Conservation (phyloP, 2,113 vertebrate species). For the Motacilla tschutschensis region DNA sequence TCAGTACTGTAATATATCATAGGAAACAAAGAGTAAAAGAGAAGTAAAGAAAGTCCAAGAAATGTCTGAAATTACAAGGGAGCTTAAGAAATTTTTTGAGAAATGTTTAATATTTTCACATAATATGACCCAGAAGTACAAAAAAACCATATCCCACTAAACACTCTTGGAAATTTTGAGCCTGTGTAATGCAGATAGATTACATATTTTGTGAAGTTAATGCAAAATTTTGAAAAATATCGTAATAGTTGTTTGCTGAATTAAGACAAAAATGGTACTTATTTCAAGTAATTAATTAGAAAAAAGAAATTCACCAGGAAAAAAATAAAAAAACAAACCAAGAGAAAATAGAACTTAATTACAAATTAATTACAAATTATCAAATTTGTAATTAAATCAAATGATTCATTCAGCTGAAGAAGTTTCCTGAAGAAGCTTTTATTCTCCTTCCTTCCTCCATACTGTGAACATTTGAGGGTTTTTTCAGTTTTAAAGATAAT, state of each 20-base stretch:
- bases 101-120: not conserved
- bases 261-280: not conserved
- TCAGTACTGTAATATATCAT: not conserved
- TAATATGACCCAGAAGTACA: not conserved
- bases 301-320: not conserved
- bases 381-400: not conserved
- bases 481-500: not conserved
- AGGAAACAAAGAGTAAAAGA: not conserved
- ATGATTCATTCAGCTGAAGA: not conserved
- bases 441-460: not conserved
- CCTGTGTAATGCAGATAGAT: not conserved
- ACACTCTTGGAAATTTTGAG: not conserved
- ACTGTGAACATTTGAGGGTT: not conserved
- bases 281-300: not conserved
- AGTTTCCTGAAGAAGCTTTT: not conserved
- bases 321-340: not conserved
- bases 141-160: accelerated
- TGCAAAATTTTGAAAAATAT: not conserved
- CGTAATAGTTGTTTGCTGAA: not conserved
- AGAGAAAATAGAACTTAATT: not conserved
- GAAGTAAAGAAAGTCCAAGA: not conserved
- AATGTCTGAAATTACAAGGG: not conserved
- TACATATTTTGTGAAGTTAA: not conserved
- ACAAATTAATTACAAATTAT: too few species aligned
- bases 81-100: not conserved